Percentiles rank a stretch among this genome's conserved stretches.
These are phyloP conservation scores for Achlya flavicornis DNA, from an alignment of 2,888 invertebrate genomes.

Conservation along the genomic window DNA sequence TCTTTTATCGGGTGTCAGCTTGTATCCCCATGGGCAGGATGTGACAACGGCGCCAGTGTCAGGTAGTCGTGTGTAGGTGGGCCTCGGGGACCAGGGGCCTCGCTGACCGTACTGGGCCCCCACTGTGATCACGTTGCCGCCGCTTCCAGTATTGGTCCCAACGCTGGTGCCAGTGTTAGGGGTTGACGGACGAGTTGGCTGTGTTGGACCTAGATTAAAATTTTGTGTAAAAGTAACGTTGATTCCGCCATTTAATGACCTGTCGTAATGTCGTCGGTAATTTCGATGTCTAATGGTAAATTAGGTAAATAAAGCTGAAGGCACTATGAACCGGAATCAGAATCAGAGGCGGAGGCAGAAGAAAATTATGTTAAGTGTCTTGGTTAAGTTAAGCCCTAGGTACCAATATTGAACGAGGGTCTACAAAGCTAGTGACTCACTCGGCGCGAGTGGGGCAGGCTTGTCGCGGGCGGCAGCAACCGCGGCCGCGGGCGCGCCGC, in stretches of 20 bases:
- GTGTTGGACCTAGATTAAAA: background rate
- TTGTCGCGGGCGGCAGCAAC: constrained; percentile 40
- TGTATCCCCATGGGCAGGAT: constrained; percentile 91
- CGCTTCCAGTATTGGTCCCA: background rate
- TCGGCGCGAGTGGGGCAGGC: background rate
- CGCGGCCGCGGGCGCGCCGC: constrained; percentile 80
- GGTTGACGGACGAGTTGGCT: background rate
- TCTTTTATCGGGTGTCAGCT: constrained; percentile 87
- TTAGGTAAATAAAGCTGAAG: no score
- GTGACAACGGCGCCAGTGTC: constrained; percentile 52
- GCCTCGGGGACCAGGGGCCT: constrained; percentile 60
- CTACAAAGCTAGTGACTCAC: background rate
- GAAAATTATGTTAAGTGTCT: no score
- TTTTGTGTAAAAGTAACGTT: background rate
- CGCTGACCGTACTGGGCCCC: constrained; percentile 75
- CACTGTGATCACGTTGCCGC: constrained; percentile 70
- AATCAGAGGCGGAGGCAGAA: no score
- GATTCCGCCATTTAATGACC: no score
- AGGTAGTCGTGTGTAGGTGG: constrained; percentile 51
- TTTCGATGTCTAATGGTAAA: no score
- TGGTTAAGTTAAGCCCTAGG: no score
- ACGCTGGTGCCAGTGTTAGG: background rate
- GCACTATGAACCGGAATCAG: no score
- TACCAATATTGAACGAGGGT: no score
- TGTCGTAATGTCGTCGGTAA: no score